Percentiles rank a stretch among this genome's conserved stretches.
Conservation (phyloP, 2,797 vertebrate species). For the Melanotaenia pygmaea region DNA sequence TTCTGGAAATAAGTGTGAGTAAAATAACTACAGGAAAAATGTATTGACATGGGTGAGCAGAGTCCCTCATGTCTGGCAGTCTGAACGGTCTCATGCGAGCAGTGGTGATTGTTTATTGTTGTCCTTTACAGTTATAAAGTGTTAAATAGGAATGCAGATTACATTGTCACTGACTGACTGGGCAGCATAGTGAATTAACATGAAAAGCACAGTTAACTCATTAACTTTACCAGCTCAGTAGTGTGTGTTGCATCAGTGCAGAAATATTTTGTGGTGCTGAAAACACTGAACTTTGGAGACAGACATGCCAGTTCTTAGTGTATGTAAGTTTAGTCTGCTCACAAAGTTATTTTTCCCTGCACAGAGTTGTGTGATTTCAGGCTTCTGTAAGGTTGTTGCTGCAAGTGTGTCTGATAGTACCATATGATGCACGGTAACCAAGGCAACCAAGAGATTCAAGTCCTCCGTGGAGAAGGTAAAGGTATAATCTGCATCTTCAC, state of each 20-base stretch:
- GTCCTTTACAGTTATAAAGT: conserved; percentile 27
- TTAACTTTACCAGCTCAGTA: not conserved
- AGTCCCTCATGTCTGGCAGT: conserved; percentile 78
- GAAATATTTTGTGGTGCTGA: not conserved
- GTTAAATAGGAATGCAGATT: conserved; percentile 35
- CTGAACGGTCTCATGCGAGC: conserved; percentile 47
- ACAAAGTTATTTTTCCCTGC: conserved; percentile 8
- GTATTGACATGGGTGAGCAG: conserved; percentile 58
- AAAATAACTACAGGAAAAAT: conserved; percentile 65
- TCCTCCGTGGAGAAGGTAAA: conserved; percentile 74
- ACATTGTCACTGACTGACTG: conserved; percentile 1
- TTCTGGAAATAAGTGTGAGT: conserved; percentile 45
- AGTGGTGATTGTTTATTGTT: conserved; percentile 8
- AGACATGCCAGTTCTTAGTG: not conserved
- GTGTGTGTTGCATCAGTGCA: not conserved
- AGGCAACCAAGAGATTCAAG: conserved; percentile 74
- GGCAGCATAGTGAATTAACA: conserved; percentile 18
- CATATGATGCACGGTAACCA: conserved; percentile 64
- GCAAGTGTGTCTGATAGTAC: conserved; percentile 23
- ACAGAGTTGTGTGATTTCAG: conserved; percentile 11
- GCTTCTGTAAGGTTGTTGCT: conserved; percentile 2
- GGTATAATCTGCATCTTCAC: conserved; percentile 77
- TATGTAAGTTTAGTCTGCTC: not conserved
- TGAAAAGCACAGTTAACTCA: conserved; percentile 12
- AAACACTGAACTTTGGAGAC: not conserved